Evolutionary conservation across 2,888 invertebrate species (phyloP).

Genomic region (Anarsia innoxiella): DNA sequence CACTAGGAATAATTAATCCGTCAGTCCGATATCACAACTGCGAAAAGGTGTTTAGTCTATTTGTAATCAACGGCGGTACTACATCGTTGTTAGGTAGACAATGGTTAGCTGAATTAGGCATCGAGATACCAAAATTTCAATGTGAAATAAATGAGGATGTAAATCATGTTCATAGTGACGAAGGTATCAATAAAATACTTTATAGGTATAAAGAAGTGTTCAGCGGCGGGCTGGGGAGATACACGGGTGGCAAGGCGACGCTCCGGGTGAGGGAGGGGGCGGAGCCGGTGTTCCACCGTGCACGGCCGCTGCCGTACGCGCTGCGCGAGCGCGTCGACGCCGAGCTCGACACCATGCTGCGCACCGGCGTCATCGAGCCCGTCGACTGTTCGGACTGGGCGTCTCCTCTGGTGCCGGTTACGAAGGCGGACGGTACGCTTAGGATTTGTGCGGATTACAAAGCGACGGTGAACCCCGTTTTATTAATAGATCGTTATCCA

Average conservation of each 20-base stretch:
- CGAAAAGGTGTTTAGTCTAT: not conserved
- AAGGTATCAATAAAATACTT: not conserved
- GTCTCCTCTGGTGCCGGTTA: slow-evolving; percentile 22
- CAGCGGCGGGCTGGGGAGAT: slow-evolving; percentile 10
- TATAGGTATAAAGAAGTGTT: slow-evolving; percentile 11
- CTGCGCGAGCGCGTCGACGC: slow-evolving; percentile 16
- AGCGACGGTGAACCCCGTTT: slow-evolving; percentile 21
- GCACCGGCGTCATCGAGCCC: slow-evolving; percentile 20
- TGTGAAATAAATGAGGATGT: not conserved
- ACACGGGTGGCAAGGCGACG: slow-evolving; percentile 11
- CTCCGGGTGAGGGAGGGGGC: slow-evolving; percentile 15
- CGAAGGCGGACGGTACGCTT: slow-evolving; percentile 23
- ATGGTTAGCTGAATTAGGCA: not conserved
- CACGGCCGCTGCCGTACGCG: not conserved
- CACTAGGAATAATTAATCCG: not conserved
- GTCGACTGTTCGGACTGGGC: slow-evolving; percentile 24
- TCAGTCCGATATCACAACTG: not conserved
- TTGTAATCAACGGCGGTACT: slow-evolving; percentile 1
- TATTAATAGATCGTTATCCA: slow-evolving; percentile 24
- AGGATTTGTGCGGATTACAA: slow-evolving; percentile 26
- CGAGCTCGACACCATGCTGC: slow-evolving; percentile 9
- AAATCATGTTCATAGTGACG: not conserved
- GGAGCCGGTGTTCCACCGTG: slow-evolving; percentile 2
- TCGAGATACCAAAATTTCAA: not conserved
- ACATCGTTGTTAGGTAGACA: not conserved